Evolutionary conservation across 2,113 vertebrate species (phyloP).

Genomic region (Pomatostomus ruficeps): DNA sequence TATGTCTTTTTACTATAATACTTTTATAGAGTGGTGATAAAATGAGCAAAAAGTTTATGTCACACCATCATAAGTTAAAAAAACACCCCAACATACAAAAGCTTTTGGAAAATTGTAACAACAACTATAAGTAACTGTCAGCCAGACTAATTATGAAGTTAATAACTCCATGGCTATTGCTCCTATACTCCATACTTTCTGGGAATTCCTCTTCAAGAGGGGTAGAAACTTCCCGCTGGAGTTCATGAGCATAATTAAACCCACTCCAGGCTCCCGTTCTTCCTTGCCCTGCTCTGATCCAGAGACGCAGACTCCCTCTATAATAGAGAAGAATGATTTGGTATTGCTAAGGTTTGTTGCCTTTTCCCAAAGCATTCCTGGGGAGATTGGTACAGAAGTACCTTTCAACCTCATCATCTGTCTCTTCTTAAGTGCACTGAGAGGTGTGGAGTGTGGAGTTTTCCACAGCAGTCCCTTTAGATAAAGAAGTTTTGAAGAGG

Average conservation of each 20-base stretch:
- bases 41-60: neutral
- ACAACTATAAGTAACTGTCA: neutral
- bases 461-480: neutral
- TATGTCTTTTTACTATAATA: neutral
- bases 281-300: neutral
- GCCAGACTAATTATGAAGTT: neutral
- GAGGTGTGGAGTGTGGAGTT: neutral
- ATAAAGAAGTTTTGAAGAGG: neutral
- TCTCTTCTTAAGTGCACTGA: neutral
- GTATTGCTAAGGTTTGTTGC: neutral
- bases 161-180: neutral
- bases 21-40: neutral
- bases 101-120: neutral
- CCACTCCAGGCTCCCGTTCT: neutral
- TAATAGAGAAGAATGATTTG: neutral
- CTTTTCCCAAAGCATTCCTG: neutral
- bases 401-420: neutral
- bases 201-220: neutral
- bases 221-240: neutral
- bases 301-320: neutral
- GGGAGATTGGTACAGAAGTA: neutral
- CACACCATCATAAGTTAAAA: neutral
- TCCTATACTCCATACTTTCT: neutral
- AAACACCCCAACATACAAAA: neutral
- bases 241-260: neutral